Percentiles rank a stretch among this genome's conserved stretches.
phyloP scores from a whole-genome alignment of 2,888 invertebrate species.

The Chalcis sispes region DNA sequence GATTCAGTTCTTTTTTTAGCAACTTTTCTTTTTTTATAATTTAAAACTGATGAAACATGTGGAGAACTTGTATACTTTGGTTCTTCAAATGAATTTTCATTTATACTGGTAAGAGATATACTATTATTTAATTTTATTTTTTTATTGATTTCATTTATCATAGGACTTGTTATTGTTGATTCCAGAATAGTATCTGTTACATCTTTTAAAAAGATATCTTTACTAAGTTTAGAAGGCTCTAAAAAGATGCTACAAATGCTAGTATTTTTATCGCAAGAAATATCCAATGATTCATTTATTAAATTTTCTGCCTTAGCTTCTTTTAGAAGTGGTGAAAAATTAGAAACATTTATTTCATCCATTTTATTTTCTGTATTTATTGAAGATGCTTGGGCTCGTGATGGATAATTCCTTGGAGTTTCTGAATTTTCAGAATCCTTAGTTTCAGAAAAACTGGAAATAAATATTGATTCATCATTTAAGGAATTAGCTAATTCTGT shows the following conservation, averaged over 20 bases:
- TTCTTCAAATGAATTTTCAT: constrained; percentile 45
- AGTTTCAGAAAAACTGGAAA: constrained; percentile 53
- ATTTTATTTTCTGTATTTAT: constrained; percentile 15
- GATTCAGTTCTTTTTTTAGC: neutral
- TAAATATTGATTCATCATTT: constrained; percentile 38
- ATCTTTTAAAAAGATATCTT: constrained; percentile 45
- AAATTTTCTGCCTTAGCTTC: constrained; percentile 13
- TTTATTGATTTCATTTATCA: constrained; percentile 16
- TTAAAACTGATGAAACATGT: neutral
- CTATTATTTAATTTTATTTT: constrained; percentile 38
- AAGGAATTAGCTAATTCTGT: constrained; percentile 44
- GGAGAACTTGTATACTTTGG: constrained; percentile 67
- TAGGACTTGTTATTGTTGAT: constrained; percentile 47
- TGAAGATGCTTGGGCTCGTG: constrained; percentile 13
- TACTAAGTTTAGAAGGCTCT: constrained; percentile 60
- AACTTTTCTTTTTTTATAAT: constrained; percentile 36
- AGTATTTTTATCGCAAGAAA: constrained; percentile 11
- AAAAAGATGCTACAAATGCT: constrained; percentile 65
- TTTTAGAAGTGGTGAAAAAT: constrained; percentile 1
- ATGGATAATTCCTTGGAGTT: neutral
- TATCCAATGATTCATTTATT: constrained; percentile 1
- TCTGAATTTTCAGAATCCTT: constrained; percentile 51
- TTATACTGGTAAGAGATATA: constrained; percentile 24
- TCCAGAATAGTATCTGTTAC: constrained; percentile 58
- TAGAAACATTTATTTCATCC: constrained; percentile 3